Conservation (phyloP, 2,888 invertebrate species). For the Chrysomela aeneicollis region DNA sequence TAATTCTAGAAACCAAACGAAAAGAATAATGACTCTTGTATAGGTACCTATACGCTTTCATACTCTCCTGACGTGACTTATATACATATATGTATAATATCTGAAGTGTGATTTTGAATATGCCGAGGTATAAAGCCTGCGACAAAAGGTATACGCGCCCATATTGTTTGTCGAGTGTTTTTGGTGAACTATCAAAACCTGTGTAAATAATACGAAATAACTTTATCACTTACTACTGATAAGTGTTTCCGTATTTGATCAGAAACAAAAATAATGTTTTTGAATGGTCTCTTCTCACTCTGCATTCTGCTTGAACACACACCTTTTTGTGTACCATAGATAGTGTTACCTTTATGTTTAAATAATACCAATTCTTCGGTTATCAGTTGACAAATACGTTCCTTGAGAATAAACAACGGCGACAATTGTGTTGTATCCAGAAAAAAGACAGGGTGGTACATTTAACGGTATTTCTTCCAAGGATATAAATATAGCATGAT, state of each 20-base stretch:
- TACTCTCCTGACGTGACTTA: too few relatives aligned
- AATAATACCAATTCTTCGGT: constrained; percentile 51
- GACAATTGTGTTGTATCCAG: constrained; percentile 26
- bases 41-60: too few relatives aligned
- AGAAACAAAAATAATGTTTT: constrained; percentile 48
- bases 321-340: constrained; percentile 52
- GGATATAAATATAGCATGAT: too few relatives aligned
- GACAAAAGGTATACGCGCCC: background rate
- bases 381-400: constrained; percentile 52
- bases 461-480: background rate
- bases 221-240: constrained; percentile 52
- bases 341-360: constrained; percentile 51
- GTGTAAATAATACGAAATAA: constrained; percentile 49
- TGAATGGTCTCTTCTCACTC: constrained; percentile 44
- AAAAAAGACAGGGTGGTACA: constrained; percentile 16
- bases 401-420: constrained; percentile 44
- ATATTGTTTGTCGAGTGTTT: constrained; percentile 17
- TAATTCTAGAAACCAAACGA: too few relatives aligned
- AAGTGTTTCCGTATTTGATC: constrained; percentile 53
- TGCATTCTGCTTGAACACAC: constrained; percentile 39
- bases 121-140: background rate
- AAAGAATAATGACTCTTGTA: too few relatives aligned
- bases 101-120: background rate
- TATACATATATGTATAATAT: too few relatives aligned
- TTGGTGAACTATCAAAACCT: constrained; percentile 42